A percentile compares a stretch with the other conserved stretches of the same genome.
These are phyloP conservation scores for Sialis lutaria DNA, from an alignment of 2,888 invertebrate genomes.

Conservation along the genomic window DNA sequence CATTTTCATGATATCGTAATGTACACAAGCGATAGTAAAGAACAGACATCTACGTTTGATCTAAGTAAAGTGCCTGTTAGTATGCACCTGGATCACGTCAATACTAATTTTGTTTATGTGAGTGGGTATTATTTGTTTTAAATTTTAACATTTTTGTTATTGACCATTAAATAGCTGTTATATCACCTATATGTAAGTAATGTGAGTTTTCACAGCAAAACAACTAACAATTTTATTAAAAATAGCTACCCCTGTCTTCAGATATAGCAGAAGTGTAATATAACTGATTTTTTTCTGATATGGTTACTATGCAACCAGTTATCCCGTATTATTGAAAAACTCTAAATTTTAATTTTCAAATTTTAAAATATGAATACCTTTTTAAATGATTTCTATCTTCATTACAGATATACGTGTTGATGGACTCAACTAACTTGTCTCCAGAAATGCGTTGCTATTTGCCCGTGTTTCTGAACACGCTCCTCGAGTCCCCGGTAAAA, in stretches of 20 bases:
- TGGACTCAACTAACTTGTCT: slow-evolving; percentile 48
- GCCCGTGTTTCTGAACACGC: slow-evolving; percentile 52
- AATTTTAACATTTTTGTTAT: no score
- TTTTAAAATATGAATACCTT: no score
- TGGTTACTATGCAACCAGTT: no score
- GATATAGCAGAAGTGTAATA: no score
- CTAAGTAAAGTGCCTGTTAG: slow-evolving; percentile 49
- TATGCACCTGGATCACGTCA: slow-evolving; percentile 61
- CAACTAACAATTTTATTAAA: no score
- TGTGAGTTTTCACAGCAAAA: no score
- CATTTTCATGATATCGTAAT: slow-evolving; percentile 39
- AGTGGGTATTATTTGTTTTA: slow-evolving; percentile 20
- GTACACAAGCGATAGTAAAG: slow-evolving; percentile 25
- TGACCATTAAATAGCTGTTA: no score
- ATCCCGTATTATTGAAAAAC: no score
- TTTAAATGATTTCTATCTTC: slow-evolving; percentile 6
- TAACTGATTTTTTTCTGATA: no score
- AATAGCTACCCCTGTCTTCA: no score
- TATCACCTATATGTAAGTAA: no score
- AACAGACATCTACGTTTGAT: slow-evolving; percentile 36
- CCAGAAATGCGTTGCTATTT: slow-evolving; percentile 48
- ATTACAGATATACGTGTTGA: slow-evolving; percentile 48
- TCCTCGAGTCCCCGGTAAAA: slow-evolving; percentile 59
- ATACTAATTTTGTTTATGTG: slow-evolving; percentile 73
- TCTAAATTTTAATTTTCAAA: no score